A percentile compares a stretch with the other conserved stretches of the same genome.
phyloP scores from a whole-genome alignment of 1,140 invertebrate genomes.

The Diachasma alloeum region DNA sequence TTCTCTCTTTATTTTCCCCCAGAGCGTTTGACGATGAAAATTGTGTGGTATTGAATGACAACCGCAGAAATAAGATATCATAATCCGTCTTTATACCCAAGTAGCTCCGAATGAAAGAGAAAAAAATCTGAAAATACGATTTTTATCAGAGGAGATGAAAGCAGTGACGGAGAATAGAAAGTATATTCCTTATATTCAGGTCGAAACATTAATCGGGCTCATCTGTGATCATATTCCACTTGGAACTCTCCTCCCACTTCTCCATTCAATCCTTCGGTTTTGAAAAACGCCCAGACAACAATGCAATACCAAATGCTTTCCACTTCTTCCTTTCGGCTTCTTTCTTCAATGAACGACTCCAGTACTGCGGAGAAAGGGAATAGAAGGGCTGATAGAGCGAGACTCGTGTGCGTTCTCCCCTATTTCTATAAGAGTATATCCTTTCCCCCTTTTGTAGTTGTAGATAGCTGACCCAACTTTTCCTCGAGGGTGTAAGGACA shows the following conservation, averaged over 20 bases:
- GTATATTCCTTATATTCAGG: background rate
- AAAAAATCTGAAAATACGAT: background rate
- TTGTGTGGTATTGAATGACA: background rate
- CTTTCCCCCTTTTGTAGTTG: background rate
- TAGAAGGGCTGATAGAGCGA: conserved; percentile 25
- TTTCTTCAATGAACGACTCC: conserved; percentile 30
- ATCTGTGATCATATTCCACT: background rate
- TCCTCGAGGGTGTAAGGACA: conserved; percentile 7
- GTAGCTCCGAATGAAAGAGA: background rate
- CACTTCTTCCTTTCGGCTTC: conserved; percentile 25
- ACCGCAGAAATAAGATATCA: background rate
- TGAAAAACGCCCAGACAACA: conserved; percentile 8
- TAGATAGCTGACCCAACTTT: conserved; percentile 27
- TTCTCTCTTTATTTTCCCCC: background rate
- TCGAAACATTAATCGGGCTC: conserved; percentile 8
- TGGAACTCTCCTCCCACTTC: background rate
- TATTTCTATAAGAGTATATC: background rate
- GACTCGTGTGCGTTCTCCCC: background rate
- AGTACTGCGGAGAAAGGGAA: conserved; percentile 16
- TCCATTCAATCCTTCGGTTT: background rate
- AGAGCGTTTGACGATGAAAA: background rate
- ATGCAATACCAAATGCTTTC: conserved; percentile 34
- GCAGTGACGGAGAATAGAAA: background rate
- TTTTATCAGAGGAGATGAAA: background rate
- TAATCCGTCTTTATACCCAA: background rate